A percentile compares a stretch with the other conserved stretches of the same genome.
phyloP scores from a whole-genome alignment of 2,113 vertebrate genomes.

The Microcebus ravelobensis region DNA sequence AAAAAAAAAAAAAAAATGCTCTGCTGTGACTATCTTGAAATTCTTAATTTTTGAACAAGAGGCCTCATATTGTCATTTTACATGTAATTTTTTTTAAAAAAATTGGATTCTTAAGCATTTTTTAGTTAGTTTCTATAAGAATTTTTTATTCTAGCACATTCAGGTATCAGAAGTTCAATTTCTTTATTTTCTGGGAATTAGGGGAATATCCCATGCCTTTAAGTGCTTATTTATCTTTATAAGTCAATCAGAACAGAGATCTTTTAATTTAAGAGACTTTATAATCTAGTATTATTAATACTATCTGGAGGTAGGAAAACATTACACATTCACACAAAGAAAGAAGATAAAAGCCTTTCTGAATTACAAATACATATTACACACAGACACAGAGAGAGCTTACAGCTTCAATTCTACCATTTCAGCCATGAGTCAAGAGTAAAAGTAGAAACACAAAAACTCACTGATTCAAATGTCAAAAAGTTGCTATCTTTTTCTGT shows the following conservation, averaged over 20 bases:
- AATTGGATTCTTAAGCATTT: background rate
- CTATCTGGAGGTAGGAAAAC: background rate
- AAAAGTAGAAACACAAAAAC: background rate
- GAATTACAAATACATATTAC: background rate
- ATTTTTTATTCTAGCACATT: background rate
- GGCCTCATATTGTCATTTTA: too few relatives aligned
- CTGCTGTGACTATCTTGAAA: too few relatives aligned
- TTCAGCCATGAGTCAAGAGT: background rate
- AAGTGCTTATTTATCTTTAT: background rate
- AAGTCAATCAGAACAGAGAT: background rate
- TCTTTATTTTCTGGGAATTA: background rate
- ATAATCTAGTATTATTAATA: background rate
- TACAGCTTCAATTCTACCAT: background rate
- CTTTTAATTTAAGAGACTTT: background rate
- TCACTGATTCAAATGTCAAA: background rate
- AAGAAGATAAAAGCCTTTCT: background rate
- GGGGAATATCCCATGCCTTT: background rate
- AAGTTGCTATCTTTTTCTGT: background rate
- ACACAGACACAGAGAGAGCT: background rate
- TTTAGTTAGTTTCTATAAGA: background rate
- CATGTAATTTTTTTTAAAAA: background rate
- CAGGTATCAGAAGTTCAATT: background rate
- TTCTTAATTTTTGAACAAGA: too few relatives aligned
- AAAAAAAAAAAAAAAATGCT: too few relatives aligned
- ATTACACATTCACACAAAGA: background rate